A percentile compares a stretch with the other conserved stretches of the same genome.
phyloP scores from a whole-genome alignment of 2,797 vertebrate genomes.

The Enteromius viviparus region DNA sequence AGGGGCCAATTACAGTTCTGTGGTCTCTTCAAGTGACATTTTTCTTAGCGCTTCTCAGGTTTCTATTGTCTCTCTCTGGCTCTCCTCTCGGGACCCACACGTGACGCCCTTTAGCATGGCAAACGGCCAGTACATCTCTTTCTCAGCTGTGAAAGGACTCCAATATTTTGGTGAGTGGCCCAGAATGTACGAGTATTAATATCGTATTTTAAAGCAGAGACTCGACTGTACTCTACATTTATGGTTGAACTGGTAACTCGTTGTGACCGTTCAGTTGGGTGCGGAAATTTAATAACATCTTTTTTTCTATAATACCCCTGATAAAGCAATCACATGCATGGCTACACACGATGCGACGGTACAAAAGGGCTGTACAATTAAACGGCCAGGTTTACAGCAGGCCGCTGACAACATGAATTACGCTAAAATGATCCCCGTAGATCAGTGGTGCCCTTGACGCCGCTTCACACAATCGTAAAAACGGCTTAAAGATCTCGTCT shows the following conservation, averaged over 20 bases:
- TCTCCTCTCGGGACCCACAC: conserved; percentile 34
- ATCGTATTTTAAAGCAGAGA: conserved; percentile 7
- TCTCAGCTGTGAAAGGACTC: conserved; percentile 13
- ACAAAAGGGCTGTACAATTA: conserved; percentile 46
- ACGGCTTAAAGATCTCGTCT: conserved; percentile 21
- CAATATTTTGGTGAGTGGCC: conserved; percentile 8
- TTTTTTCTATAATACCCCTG: conserved; percentile 31
- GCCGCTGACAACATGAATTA: conserved; percentile 28
- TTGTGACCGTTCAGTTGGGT: conserved; percentile 31
- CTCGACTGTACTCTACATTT: conserved; percentile 16
- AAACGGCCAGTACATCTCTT: conserved; percentile 35
- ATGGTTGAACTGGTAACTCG: conserved; percentile 28
- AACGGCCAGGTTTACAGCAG: conserved; percentile 45
- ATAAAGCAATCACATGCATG: conserved; percentile 50
- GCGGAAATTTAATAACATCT: conserved; percentile 43
- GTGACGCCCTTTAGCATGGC: conserved; percentile 31
- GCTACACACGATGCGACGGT: conserved; percentile 32
- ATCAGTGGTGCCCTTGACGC: conserved; percentile 23
- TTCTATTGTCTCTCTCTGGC: conserved; percentile 38
- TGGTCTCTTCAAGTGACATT: conserved; percentile 37
- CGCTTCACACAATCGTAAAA: conserved; percentile 21
- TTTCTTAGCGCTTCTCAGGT: conserved; percentile 29
- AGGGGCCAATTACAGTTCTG: conserved; percentile 28
- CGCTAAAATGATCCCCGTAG: conserved; percentile 30
- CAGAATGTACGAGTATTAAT: conserved; percentile 14